Evolutionary conservation across 2,113 vertebrate genomes (phyloP).

Genomic region (Hymenochirus boettgeri): DNA sequence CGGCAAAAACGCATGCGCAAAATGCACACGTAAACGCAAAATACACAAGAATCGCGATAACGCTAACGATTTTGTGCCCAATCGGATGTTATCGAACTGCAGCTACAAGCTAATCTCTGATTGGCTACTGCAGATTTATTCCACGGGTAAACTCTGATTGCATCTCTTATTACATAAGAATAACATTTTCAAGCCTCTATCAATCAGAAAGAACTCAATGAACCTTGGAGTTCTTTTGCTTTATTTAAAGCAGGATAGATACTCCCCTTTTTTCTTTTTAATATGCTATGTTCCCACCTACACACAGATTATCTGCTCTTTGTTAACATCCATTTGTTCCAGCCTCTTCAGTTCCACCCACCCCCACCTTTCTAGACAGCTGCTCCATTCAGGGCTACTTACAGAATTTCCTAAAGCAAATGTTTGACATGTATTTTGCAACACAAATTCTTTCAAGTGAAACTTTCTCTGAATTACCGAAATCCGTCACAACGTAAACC

Average conservation of each 20-base stretch:
- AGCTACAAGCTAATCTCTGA: too few species aligned
- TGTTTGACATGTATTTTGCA: conserved; percentile 10
- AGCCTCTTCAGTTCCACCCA: neutral
- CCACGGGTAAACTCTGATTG: too few species aligned
- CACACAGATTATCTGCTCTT: conserved; percentile 20
- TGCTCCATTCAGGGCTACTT: neutral
- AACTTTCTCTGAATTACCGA: neutral
- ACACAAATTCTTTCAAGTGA: conserved; percentile 2
- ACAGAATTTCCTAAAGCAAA: conserved; percentile 2
- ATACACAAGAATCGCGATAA: too few species aligned
- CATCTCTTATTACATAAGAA: too few species aligned
- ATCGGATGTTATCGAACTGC: too few species aligned
- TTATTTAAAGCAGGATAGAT: neutral
- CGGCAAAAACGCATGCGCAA: too few species aligned
- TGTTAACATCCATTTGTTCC: conserved; percentile 4
- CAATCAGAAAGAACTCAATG: neutral
- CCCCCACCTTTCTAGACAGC: neutral
- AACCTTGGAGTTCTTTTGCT: neutral
- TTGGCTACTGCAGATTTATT: too few species aligned
- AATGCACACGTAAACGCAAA: too few species aligned
- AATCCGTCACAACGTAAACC: neutral
- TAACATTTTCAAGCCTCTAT: neutral
- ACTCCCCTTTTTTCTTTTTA: neutral
- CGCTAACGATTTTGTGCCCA: too few species aligned
- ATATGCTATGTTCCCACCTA: conserved; percentile 5